Conservation (phyloP, 2,888 invertebrate species). For the Mesoligia furuncula region DNA sequence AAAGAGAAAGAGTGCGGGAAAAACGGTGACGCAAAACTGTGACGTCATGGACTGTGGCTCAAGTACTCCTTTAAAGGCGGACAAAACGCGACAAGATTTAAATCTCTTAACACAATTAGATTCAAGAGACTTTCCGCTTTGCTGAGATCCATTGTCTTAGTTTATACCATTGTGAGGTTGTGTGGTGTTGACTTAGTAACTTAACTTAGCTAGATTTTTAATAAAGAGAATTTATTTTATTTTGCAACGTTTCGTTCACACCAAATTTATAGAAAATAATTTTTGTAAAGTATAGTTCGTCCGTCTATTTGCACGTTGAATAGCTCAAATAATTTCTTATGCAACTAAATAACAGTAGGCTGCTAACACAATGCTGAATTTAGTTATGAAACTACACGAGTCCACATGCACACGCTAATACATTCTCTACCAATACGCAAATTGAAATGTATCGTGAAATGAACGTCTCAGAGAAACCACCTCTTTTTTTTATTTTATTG, state of each 20-base stretch:
- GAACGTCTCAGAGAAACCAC: too few relatives aligned
- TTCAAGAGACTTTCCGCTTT: constrained; percentile 10
- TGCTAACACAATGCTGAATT: not conserved
- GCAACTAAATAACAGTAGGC: not conserved
- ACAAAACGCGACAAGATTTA: constrained; percentile 8
- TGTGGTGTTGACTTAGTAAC: too few relatives aligned
- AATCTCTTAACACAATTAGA: constrained; percentile 28
- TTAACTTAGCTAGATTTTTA: not conserved
- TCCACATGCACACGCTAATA: too few relatives aligned
- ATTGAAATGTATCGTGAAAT: too few relatives aligned
- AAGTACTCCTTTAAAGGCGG: constrained; percentile 14
- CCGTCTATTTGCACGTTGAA: not conserved
- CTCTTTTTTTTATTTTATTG: too few relatives aligned
- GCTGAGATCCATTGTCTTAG: not conserved
- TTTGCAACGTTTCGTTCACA: not conserved
- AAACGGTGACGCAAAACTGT: constrained; percentile 37
- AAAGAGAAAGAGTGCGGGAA: constrained; percentile 36
- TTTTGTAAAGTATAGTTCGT: not conserved
- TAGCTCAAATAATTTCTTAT: not conserved
- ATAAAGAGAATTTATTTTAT: not conserved
- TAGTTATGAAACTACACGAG: not conserved
- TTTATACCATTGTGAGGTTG: not conserved
- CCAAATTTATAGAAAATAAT: not conserved
- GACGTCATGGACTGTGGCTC: constrained; percentile 25
- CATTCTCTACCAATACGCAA: too few relatives aligned